phyloP scores from a whole-genome alignment of 35 echinoderm and acorn worm genomes.

The Chiridota heheva region DNA sequence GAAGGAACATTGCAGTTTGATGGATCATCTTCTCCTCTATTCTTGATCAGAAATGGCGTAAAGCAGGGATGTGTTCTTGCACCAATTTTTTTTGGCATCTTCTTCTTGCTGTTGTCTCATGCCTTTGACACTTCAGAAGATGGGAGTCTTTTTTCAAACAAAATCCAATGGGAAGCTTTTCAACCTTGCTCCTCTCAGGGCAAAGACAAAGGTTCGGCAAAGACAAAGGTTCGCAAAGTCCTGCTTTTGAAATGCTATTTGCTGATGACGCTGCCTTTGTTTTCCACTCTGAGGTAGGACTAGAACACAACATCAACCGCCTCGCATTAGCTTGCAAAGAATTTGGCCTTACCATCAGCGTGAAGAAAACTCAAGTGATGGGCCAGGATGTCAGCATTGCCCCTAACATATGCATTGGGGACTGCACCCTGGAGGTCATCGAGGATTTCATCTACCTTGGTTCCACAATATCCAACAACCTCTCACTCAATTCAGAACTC shows the following conservation, averaged over 20 bases:
- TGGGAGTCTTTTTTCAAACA: constrained; percentile 33
- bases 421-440: too few relatives aligned
- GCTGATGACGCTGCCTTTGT: constrained; percentile 36
- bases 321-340: constrained; percentile 34
- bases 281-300: not conserved
- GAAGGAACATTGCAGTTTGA: constrained; percentile 9
- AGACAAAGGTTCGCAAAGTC: constrained; percentile 4
- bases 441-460: too few relatives aligned
- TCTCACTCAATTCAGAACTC: too few relatives aligned
- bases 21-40: constrained; percentile 6
- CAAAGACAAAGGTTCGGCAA: constrained; percentile 13
- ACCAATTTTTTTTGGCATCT: constrained; percentile 60
- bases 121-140: not conserved
- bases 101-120: constrained; percentile 54
- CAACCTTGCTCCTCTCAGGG: constrained; percentile 10
- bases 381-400: too few relatives aligned
- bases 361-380: constrained; percentile 31
- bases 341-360: constrained; percentile 14
- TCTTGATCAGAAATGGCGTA: constrained; percentile 38
- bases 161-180: constrained; percentile 17
- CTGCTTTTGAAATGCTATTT: constrained; percentile 39
- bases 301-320: constrained; percentile 2
- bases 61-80: constrained; percentile 74
- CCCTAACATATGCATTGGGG: too few relatives aligned
- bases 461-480: too few relatives aligned